Percentiles rank a stretch among this genome's conserved stretches.
phyloP scores from a whole-genome alignment of 2,888 invertebrate species.

The Drosophila limbata region DNA sequence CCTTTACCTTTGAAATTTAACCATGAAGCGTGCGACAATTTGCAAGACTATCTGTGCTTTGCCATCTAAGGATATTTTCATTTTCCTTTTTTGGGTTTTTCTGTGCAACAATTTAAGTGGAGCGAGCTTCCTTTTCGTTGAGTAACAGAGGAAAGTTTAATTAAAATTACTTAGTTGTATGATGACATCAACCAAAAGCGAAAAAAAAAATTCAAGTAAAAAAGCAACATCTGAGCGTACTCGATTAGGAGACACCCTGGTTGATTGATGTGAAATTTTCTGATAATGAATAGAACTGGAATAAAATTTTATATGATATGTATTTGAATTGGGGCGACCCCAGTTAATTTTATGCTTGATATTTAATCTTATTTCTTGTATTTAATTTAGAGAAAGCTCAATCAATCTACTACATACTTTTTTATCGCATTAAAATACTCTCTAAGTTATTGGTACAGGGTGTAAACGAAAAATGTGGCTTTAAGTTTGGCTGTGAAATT shows the following conservation, averaged over 20 bases:
- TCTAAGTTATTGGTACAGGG: neutral
- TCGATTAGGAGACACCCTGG: neutral
- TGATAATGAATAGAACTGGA: neutral
- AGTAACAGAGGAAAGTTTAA: slow-evolving; percentile 45
- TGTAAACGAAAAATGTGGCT: neutral
- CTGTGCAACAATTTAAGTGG: slow-evolving; percentile 5
- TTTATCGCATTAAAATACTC: neutral
- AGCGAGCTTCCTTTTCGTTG: neutral
- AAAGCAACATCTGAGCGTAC: neutral
- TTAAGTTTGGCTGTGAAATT: slow-evolving; percentile 20
- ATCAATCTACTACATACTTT: neutral
- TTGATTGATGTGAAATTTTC: neutral
- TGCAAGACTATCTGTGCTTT: slow-evolving; percentile 20
- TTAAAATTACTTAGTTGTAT: slow-evolving; percentile 53
- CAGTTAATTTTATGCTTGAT: neutral
- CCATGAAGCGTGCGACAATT: neutral
- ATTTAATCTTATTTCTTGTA: neutral
- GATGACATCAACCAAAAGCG: slow-evolving; percentile 59
- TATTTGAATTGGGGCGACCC: neutral
- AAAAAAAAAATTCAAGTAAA: slow-evolving; percentile 4
- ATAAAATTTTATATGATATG: neutral
- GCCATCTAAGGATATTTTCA: slow-evolving; percentile 37
- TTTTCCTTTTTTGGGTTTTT: neutral
- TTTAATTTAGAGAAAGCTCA: neutral
- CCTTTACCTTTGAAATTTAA: slow-evolving; percentile 3